These are phyloP conservation scores for Chaetodon trifascialis DNA, from an alignment of 2,113 vertebrate species.

Conservation along the genomic window DNA sequence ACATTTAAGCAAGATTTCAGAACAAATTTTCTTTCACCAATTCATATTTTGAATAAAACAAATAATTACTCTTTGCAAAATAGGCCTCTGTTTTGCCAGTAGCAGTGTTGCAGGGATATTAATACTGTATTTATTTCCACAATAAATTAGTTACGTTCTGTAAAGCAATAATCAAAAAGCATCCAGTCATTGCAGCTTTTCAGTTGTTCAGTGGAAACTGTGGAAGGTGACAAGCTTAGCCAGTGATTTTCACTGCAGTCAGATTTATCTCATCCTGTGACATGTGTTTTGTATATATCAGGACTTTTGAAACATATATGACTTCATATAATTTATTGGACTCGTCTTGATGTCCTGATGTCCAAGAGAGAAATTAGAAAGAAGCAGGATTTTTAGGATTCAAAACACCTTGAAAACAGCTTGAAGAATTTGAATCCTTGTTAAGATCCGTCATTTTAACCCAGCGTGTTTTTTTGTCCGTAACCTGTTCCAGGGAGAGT, in stretches of 20 bases:
- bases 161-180: constrained; percentile 80
- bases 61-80: constrained; percentile 37
- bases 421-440: neutral
- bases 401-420: neutral
- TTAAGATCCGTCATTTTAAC: neutral
- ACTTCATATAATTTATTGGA: no score
- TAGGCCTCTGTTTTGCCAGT: constrained; percentile 61
- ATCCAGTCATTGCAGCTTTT: constrained; percentile 38
- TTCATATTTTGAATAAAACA: constrained; percentile 9
- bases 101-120: constrained; percentile 73
- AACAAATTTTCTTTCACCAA: neutral
- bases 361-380: no score
- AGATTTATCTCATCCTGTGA: neutral
- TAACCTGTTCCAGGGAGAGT: constrained; percentile 5
- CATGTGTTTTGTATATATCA: no score
- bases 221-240: neutral
- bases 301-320: no score
- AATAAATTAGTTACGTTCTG: constrained; percentile 63
- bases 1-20: constrained; percentile 19
- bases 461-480: neutral
- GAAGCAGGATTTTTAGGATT: neutral
- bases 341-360: no score
- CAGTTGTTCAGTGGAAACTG: neutral
- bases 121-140: constrained; percentile 52
- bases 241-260: constrained; percentile 9